phyloP scores from a whole-genome alignment of 2,797 vertebrate genomes.

The Spinibarbus caldwelli region DNA sequence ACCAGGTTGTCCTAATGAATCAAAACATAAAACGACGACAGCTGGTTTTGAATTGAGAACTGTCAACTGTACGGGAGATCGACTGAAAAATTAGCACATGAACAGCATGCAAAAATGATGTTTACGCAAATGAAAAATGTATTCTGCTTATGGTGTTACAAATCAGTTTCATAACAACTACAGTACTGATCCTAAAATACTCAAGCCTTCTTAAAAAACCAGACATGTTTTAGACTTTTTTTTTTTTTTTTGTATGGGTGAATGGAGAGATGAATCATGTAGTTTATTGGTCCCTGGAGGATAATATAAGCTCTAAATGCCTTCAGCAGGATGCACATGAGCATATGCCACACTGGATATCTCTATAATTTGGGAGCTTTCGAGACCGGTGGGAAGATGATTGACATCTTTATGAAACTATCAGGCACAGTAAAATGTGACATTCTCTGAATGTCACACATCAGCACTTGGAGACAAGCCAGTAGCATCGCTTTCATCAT shows the following conservation, averaged over 20 bases:
- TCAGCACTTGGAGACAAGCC: slow-evolving; percentile 31
- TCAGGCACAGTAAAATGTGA: slow-evolving; percentile 26
- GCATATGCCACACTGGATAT: slow-evolving; percentile 14
- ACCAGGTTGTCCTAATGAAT: neutral
- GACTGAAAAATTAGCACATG: slow-evolving; percentile 1
- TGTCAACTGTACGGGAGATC: neutral
- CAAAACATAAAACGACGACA: neutral
- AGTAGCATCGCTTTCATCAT: slow-evolving; percentile 27
- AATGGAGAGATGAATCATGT: slow-evolving; percentile 8
- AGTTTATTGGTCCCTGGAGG: neutral
- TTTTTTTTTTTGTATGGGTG: too few species aligned
- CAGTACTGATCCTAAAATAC: neutral
- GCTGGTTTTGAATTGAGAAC: slow-evolving; percentile 15
- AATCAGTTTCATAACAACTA: slow-evolving; percentile 2
- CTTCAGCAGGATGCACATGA: neutral
- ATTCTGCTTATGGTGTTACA: slow-evolving; percentile 15
- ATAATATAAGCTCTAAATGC: neutral
- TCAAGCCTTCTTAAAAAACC: neutral
- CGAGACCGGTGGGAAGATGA: neutral
- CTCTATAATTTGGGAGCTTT: neutral
- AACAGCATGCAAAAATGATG: slow-evolving; percentile 14
- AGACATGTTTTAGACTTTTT: neutral
- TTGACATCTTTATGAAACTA: slow-evolving; percentile 37
- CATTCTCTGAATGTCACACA: slow-evolving; percentile 41
- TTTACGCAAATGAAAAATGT: neutral